phyloP scores from a whole-genome alignment of 2,113 vertebrate genomes.

The Ranitomeya imitator region DNA sequence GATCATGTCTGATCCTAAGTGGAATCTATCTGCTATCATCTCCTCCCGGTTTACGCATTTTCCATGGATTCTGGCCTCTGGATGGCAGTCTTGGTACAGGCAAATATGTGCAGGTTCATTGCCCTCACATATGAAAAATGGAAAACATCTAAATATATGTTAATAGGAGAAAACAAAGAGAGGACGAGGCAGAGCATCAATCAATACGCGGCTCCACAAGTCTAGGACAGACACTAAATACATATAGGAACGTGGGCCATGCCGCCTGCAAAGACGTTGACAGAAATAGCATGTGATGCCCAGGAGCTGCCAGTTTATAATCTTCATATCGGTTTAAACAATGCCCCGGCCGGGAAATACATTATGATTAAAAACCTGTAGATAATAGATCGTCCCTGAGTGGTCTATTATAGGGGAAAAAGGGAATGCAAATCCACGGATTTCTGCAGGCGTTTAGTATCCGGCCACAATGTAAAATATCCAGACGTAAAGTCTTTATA shows the following conservation, averaged over 20 bases:
- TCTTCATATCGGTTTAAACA: background rate
- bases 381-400: constrained; percentile 14
- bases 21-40: background rate
- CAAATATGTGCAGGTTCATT: background rate
- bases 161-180: constrained; percentile 39
- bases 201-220: constrained; percentile 40
- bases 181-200: constrained; percentile 38
- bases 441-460: background rate
- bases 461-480: background rate
- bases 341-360: background rate
- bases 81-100: constrained; percentile 37
- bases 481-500: background rate
- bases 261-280: background rate
- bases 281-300: constrained; percentile 1
- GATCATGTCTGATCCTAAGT: background rate
- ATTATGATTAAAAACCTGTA: constrained; percentile 21
- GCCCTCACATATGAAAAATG: background rate
- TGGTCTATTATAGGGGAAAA: constrained; percentile 12
- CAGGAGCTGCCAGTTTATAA: background rate
- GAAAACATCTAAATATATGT: constrained; percentile 40
- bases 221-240: constrained; percentile 33
- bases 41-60: background rate
- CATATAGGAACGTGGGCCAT: background rate
- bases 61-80: background rate
- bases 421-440: background rate